These are phyloP conservation scores for Sinhomidia bicolor DNA, from an alignment of 2,888 invertebrate genomes.

Conservation along the genomic window DNA sequence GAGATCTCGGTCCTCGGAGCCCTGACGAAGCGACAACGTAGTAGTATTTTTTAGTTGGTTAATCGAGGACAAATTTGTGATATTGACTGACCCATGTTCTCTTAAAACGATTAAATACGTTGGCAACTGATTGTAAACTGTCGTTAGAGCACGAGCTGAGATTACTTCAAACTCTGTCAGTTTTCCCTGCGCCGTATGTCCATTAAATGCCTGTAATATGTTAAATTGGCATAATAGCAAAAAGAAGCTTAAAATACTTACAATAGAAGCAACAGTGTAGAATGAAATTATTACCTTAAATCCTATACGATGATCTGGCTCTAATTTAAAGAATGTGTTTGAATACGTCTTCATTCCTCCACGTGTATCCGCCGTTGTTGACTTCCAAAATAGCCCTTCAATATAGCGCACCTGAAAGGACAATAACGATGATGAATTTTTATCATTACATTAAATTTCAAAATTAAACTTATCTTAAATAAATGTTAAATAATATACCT, in stretches of 20 bases:
- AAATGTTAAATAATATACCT: too few species aligned
- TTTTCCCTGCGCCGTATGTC: too few species aligned
- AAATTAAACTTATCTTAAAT: too few species aligned
- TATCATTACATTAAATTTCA: not conserved
- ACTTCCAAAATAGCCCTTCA: not conserved
- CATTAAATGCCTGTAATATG: too few species aligned
- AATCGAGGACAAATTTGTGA: not conserved
- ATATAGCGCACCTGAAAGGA: not conserved
- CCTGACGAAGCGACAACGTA: too few species aligned
- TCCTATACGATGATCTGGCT: not conserved
- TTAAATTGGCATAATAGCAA: too few species aligned
- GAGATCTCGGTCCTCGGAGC: not conserved
- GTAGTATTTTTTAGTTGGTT: too few species aligned
- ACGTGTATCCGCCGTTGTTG: not conserved
- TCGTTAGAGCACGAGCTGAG: too few species aligned
- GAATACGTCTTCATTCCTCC: not conserved
- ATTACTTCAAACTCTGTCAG: too few species aligned
- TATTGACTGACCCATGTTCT: not conserved
- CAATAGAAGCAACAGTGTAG: too few species aligned
- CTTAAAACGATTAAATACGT: not conserved
- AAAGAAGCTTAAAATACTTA: too few species aligned
- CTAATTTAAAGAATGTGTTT: not conserved
- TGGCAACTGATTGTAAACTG: too few species aligned
- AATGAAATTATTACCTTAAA: not conserved
- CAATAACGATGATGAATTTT: not conserved